phyloP scores from a whole-genome alignment of 1,140 invertebrate species.

The Pseudomyrmex gracilis region DNA sequence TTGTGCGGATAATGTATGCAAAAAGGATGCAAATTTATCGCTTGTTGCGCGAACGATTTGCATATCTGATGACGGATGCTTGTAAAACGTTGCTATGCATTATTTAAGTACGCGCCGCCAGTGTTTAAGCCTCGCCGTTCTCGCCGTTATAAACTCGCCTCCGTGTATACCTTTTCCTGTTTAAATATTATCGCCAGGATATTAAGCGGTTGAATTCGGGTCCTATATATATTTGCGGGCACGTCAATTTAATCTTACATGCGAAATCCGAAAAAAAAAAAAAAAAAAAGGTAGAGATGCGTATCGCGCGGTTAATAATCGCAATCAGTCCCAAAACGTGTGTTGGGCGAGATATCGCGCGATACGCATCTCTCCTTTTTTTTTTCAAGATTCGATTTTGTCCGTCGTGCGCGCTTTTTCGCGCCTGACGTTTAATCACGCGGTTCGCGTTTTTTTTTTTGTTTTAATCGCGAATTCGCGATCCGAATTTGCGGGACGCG shows the following conservation, averaged over 20 bases:
- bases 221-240: conserved; percentile 15
- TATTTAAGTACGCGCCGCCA: conserved; percentile 53
- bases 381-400: too few species aligned
- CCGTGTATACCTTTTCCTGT: not conserved
- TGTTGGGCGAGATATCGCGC: too few species aligned
- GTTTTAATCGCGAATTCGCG: conserved; percentile 37
- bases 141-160: conserved; percentile 1
- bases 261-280: conserved; percentile 45
- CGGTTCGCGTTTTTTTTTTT: conserved; percentile 65
- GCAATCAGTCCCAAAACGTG: too few species aligned
- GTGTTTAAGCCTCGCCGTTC: conserved; percentile 50
- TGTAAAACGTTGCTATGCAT: conserved; percentile 58
- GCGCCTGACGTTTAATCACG: conserved; percentile 65
- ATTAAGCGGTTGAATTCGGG: conserved; percentile 10
- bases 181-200: conserved; percentile 27
- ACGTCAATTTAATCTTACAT: conserved; percentile 39
- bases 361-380: too few species aligned
- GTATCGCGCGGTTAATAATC: too few species aligned
- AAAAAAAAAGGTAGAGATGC: too few species aligned
- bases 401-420: conserved; percentile 1
- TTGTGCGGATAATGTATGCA: conserved; percentile 61
- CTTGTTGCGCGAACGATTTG: conserved; percentile 60
- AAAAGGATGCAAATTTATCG: conserved; percentile 64
- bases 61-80: conserved; percentile 61
- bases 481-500: not conserved